Evolutionary conservation across 2,113 vertebrate species (phyloP), one percentile per base, ranked within the genome.

Genomic region (Rhadina sibilatrix): DNA sequence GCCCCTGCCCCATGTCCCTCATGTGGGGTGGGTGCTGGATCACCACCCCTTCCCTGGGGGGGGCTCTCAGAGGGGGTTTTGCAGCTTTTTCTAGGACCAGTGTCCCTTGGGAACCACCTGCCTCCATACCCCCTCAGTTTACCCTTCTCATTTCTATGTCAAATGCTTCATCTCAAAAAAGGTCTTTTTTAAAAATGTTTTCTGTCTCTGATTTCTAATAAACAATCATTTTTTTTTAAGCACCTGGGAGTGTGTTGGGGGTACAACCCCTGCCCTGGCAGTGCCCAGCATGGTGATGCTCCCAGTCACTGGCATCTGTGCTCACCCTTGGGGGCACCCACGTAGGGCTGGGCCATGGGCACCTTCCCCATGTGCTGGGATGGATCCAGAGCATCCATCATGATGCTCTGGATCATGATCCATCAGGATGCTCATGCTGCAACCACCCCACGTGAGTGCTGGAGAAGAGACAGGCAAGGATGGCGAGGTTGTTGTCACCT

Each of bases 201-300:
- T 65, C 53, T 59, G 10, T 89, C 76, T 83, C 31, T 30, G 61
- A 21, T 96, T 91, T 91, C 64, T 91, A 94, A 94, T 93, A 95
- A 95, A 20, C 42, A 21, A 10, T 60, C 3, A 1, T 18, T 40
- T 40, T 94, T 95, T 94, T 81, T 77, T 65, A 95, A 72, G 20
- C 0, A 7, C 4, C 13, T 44, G 37, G 24, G 14, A 35, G n/a
- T 6, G 5, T 15, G 7, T 3, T 23, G 3, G 15, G 22, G n/a
- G 17, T 10, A 14, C 21, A 68, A 23, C 11, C 54, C 35, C 38
- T 54, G 23, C 30, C 24, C 37, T 46, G 64, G 38, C 31, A 11
- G 15, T 10, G 28, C 30, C 22, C 38, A 33, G 6, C 31, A 56
- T 0, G 0, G 15, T 31, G 63, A 11, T 38, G 18, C 35, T 70